These are phyloP conservation scores for Mastacembelus armatus DNA, from an alignment of 2,797 vertebrate genomes.

Conservation along the genomic window DNA sequence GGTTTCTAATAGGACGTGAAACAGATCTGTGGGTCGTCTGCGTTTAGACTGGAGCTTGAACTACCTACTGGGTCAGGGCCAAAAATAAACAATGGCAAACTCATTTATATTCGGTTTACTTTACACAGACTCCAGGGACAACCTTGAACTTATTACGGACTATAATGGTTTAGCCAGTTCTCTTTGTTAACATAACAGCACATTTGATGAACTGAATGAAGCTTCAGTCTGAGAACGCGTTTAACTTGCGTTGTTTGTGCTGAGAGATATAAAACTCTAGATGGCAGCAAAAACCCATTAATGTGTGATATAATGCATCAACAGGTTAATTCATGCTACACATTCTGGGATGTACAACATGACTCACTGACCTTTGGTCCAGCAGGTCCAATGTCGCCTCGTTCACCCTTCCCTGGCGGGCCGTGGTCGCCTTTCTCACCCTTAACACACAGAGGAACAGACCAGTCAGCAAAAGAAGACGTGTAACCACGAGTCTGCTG, in stretches of 20 bases:
- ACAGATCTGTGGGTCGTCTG: constrained; percentile 52
- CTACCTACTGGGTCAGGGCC: constrained; percentile 64
- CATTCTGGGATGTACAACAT: not conserved
- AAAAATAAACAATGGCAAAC: constrained; percentile 76
- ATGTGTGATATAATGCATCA: too few relatives aligned
- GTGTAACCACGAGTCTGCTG: not conserved
- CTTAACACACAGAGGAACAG: constrained; percentile 70
- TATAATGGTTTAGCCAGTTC: constrained; percentile 53
- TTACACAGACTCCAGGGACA: constrained; percentile 42
- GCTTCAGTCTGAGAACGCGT: constrained; percentile 9
- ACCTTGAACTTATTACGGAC: constrained; percentile 24
- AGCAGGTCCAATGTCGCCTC: constrained; percentile 87
- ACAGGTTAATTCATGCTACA: not conserved
- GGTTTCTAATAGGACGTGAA: constrained; percentile 63
- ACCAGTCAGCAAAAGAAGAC: not conserved
- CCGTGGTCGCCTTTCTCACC: constrained; percentile 94
- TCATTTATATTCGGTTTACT: constrained; percentile 62
- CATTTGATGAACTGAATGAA: constrained; percentile 29
- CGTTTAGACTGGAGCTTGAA: constrained; percentile 75
- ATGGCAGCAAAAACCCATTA: constrained; percentile 66
- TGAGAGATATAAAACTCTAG: constrained; percentile 47
- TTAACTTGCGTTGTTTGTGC: constrained; percentile 9
- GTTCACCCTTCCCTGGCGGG: constrained; percentile 91
- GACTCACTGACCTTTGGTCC: constrained; percentile 91
- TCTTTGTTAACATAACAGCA: constrained; percentile 30